Percentiles rank a stretch among this genome's conserved stretches.
phyloP scores from a whole-genome alignment of 1,140 invertebrate species.

The Zaprionus africanus region DNA sequence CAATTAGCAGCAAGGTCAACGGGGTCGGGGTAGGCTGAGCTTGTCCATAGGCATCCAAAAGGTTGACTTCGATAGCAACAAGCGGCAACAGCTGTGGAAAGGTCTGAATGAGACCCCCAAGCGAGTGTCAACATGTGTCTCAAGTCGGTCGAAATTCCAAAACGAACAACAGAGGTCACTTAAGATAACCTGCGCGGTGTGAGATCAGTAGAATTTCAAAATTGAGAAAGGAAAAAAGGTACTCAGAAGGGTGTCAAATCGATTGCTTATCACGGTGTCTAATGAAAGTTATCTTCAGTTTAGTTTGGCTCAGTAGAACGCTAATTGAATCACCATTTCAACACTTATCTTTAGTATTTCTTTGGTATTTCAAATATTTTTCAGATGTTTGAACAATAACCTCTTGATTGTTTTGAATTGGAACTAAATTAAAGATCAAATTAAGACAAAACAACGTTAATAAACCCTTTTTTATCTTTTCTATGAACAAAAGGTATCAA shows the following conservation, averaged over 20 bases:
- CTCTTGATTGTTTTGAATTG: neutral
- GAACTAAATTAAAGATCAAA: neutral
- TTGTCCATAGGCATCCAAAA: conserved; percentile 27
- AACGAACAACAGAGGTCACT: neutral
- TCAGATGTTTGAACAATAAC: neutral
- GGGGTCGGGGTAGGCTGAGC: conserved; percentile 13
- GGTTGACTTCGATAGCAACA: neutral
- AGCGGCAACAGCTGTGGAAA: conserved; percentile 32
- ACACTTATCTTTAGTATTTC: neutral
- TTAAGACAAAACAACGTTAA: neutral
- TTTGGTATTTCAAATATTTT: neutral
- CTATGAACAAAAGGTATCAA: neutral
- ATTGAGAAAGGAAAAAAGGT: neutral
- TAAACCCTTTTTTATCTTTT: too few relatives aligned
- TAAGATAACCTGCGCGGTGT: conserved; percentile 7
- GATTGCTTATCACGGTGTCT: neutral
- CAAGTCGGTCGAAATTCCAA: conserved; percentile 3
- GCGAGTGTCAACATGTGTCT: conserved; percentile 11
- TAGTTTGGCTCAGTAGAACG: too few relatives aligned
- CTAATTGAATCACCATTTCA: neutral
- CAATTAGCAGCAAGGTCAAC: conserved; percentile 69
- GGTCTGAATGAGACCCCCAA: neutral
- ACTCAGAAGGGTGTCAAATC: neutral
- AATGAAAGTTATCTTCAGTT: neutral
- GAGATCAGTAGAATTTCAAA: neutral